These are phyloP conservation scores for Sabellastarte sp. DNA, from an alignment of 2,888 invertebrate genomes.

Conservation along the genomic window DNA sequence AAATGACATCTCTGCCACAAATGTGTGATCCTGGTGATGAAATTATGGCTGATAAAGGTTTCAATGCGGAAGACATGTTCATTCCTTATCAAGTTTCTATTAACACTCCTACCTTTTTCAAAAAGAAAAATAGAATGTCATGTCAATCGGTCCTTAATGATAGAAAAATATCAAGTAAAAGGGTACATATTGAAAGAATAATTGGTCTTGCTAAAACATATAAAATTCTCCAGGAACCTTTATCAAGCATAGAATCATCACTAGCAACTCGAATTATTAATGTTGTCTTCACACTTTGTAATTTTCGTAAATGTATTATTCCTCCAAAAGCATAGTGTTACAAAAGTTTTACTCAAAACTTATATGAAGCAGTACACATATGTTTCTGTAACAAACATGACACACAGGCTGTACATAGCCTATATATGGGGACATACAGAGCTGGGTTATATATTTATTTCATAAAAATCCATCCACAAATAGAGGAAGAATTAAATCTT, in stretches of 20 bases:
- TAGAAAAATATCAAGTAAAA: conserved; percentile 26
- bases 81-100: conserved; percentile 22
- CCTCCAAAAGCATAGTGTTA: conserved; percentile 3
- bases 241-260: conserved; percentile 4
- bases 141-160: conserved; percentile 17
- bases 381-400: too few species aligned
- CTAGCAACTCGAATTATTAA: conserved; percentile 5
- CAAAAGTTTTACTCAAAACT: not conserved
- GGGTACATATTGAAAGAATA: conserved; percentile 31
- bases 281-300: conserved; percentile 9
- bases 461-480: too few species aligned
- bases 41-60: conserved; percentile 22
- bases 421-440: too few species aligned
- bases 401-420: too few species aligned
- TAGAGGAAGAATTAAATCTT: too few species aligned
- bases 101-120: conserved; percentile 31
- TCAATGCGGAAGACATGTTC: conserved; percentile 26
- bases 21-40: conserved; percentile 7
- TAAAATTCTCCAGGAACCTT: conserved; percentile 12
- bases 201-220: conserved; percentile 24
- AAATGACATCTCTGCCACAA: conserved; percentile 2
- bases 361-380: not conserved
- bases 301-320: conserved; percentile 14
- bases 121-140: conserved; percentile 26
- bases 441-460: too few species aligned